Evolutionary conservation across 2,113 vertebrate species (phyloP).

Genomic region (Nothobranchius kuhntae): DNA sequence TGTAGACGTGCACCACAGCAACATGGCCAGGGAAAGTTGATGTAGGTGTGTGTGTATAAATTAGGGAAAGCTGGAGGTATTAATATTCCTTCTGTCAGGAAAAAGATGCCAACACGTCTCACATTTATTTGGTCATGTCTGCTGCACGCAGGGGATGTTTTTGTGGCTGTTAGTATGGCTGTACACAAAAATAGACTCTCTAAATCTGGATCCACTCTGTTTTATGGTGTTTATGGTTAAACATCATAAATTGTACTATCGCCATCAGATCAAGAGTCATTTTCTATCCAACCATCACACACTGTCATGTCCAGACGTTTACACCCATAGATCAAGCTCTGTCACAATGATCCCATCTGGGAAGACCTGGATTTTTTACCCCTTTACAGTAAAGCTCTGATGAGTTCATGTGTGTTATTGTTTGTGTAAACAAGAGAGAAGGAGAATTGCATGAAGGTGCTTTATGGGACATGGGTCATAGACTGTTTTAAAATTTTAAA

Average conservation of each 20-base stretch:
- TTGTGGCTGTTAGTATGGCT: constrained; percentile 14
- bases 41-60: constrained; percentile 42
- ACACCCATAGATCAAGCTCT: constrained; percentile 48
- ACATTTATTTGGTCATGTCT: constrained; percentile 12
- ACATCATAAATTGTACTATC: constrained; percentile 19
- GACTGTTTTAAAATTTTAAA: constrained; percentile 53
- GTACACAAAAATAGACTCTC: constrained; percentile 5
- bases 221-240: constrained; percentile 21
- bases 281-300: constrained; percentile 15
- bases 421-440: not conserved
- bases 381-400: constrained; percentile 55
- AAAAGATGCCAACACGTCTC: constrained; percentile 17
- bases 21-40: constrained; percentile 62
- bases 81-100: constrained; percentile 60
- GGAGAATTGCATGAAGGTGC: constrained; percentile 20
- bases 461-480: constrained; percentile 49
- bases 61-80: constrained; percentile 56
- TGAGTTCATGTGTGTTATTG: constrained; percentile 43
- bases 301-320: constrained; percentile 20
- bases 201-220: constrained; percentile 21
- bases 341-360: constrained; percentile 68
- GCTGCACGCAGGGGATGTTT: not conserved
- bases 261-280: constrained; percentile 41
- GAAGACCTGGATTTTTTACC: constrained; percentile 46
- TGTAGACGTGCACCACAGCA: constrained; percentile 68